phyloP scores from a whole-genome alignment of 2,888 invertebrate genomes.

The Phalangium opilio region DNA sequence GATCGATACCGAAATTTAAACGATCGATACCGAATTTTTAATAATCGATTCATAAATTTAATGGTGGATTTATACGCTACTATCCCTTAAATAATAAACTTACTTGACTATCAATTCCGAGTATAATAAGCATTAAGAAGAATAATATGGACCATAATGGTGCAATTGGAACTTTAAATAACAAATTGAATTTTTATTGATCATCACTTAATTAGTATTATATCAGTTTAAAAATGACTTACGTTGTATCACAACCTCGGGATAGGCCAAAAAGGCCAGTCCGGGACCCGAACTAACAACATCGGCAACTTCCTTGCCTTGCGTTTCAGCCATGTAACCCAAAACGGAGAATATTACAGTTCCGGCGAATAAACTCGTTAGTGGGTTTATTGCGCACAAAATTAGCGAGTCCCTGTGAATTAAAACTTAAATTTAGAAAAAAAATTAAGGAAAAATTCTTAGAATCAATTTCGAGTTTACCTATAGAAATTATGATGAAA shows the following conservation, averaged over 20 bases:
- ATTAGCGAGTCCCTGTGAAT: slow-evolving; percentile 59
- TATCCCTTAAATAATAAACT: slow-evolving; percentile 20
- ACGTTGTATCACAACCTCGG: slow-evolving; percentile 27
- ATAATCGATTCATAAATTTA: neutral
- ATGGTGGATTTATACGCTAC: no score
- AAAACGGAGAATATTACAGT: slow-evolving; percentile 85
- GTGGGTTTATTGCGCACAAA: slow-evolving; percentile 75
- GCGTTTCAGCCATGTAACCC: slow-evolving; percentile 76
- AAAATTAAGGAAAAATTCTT: no score
- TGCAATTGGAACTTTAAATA: slow-evolving; percentile 24
- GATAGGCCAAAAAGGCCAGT: slow-evolving; percentile 29
- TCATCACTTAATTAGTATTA: no score
- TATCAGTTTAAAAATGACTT: no score
- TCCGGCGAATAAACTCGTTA: slow-evolving; percentile 75
- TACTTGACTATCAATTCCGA: slow-evolving; percentile 75
- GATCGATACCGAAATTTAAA: no score
- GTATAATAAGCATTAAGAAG: slow-evolving; percentile 76
- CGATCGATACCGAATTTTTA: no score
- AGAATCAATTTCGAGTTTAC: no score
- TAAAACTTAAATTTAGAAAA: slow-evolving; percentile 5
- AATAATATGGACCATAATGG: slow-evolving; percentile 49
- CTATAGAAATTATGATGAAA: slow-evolving; percentile 29
- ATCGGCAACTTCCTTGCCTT: slow-evolving; percentile 68
- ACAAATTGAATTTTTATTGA: no score
- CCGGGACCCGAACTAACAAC: slow-evolving; percentile 44